A percentile compares a stretch with the other conserved stretches of the same genome.
phyloP scores from a whole-genome alignment of 30 jellyfish, hydroid and myxozoan genomes.

The Phacellophora camtschatica region DNA sequence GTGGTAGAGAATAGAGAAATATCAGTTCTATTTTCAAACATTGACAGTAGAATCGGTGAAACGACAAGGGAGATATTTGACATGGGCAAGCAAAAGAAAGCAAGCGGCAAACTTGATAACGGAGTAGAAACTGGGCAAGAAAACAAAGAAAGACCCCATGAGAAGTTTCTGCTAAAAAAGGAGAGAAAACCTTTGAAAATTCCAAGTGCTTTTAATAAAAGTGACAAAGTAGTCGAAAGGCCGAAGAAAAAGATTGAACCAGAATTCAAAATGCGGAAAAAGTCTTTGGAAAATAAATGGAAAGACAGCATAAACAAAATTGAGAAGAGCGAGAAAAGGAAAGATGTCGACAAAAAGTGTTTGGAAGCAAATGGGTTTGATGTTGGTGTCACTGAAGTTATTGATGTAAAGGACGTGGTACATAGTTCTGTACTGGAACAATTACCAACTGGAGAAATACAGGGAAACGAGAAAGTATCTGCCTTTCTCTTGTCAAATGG shows the following conservation, averaged over 20 bases:
- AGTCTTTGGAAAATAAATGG: constrained; percentile 3
- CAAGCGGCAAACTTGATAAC: too few species aligned
- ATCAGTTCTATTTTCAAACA: too few species aligned
- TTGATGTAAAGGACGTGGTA: not conserved
- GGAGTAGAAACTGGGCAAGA: too few species aligned
- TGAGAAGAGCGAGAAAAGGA: not conserved
- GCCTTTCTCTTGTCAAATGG: constrained; percentile 11
- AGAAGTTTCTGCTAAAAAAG: too few species aligned
- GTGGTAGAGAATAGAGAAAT: too few species aligned
- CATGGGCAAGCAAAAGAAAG: too few species aligned
- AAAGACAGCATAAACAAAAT: not conserved
- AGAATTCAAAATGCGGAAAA: not conserved
- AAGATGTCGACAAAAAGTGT: too few species aligned
- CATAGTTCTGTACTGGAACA: constrained; percentile 28
- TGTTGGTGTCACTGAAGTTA: not conserved
- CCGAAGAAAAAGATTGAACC: not conserved
- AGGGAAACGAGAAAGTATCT: constrained; percentile 27
- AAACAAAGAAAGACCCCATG: too few species aligned
- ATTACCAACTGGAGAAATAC: constrained; percentile 4
- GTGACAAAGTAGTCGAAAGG: not conserved
- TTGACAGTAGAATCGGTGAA: too few species aligned
- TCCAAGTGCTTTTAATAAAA: not conserved
- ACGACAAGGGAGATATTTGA: too few species aligned
- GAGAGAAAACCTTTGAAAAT: not conserved
- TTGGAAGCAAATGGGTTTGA: not conserved